Percentiles rank a stretch among this genome's conserved stretches.
phyloP scores from a whole-genome alignment of 2,113 vertebrate species.

The Erinaceus europaeus region DNA sequence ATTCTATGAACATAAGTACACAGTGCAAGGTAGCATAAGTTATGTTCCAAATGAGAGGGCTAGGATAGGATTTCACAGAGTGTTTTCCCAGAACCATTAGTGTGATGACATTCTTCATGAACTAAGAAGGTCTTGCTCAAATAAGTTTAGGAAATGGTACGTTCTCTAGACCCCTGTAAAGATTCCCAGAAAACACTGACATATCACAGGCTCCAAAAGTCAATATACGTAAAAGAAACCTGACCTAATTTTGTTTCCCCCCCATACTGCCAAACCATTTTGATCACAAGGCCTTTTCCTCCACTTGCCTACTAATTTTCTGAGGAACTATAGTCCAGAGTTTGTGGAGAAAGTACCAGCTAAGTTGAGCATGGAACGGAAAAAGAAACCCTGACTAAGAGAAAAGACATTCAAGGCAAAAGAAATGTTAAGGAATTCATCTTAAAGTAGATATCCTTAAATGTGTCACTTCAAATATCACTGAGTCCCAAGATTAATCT shows the following conservation, averaged over 20 bases:
- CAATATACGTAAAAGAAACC: background rate
- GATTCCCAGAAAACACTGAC: background rate
- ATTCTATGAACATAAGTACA: background rate
- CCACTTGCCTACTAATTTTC: background rate
- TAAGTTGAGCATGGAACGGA: background rate
- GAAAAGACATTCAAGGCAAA: background rate
- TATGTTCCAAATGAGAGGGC: background rate
- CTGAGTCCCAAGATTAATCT: background rate
- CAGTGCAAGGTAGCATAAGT: background rate
- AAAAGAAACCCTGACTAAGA: background rate
- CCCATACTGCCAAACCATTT: constrained; percentile 1
- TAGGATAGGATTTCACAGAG: background rate
- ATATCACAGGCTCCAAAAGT: background rate
- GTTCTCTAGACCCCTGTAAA: background rate
- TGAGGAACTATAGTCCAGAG: background rate
- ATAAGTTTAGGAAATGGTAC: background rate
- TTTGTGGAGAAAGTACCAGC: background rate
- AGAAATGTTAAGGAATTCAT: background rate
- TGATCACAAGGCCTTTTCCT: background rate
- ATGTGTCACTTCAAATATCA: background rate
- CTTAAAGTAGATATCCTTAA: background rate
- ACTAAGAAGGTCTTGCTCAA: constrained; percentile 11
- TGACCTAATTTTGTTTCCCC: constrained; percentile 1
- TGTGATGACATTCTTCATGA: background rate
- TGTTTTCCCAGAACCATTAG: background rate